phyloP scores from a whole-genome alignment of 2,888 invertebrate genomes.

The Perizoma affinitatum region DNA sequence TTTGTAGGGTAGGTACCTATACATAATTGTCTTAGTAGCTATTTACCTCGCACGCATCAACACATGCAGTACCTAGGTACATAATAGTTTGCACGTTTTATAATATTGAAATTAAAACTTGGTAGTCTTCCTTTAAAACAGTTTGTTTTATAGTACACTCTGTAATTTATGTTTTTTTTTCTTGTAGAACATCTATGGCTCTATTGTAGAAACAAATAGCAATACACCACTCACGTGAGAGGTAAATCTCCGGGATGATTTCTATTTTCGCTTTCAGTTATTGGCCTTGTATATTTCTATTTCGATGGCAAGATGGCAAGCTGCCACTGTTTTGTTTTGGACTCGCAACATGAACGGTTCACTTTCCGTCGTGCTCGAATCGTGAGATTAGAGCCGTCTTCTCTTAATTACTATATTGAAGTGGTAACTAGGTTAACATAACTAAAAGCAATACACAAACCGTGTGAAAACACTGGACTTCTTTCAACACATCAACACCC shows the following conservation, averaged over 20 bases:
- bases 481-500: conserved; percentile 65
- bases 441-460: conserved; percentile 64
- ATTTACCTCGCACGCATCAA: no score
- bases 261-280: conserved; percentile 71
- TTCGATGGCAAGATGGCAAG: conserved; percentile 66
- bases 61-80: no score
- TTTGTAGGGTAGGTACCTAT: no score
- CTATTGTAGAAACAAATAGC: conserved; percentile 11
- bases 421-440: conserved; percentile 82
- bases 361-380: conserved; percentile 48
- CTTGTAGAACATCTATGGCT: conserved; percentile 3
- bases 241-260: conserved; percentile 47
- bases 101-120: no score
- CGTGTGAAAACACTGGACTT: conserved; percentile 70
- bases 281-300: conserved; percentile 76
- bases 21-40: no score
- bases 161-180: background rate
- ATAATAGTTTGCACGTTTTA: no score
- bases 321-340: conserved; percentile 75
- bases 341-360: conserved; percentile 59
- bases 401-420: conserved; percentile 72
- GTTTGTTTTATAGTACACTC: no score
- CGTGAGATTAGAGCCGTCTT: conserved; percentile 57
- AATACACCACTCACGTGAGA: conserved; percentile 23
- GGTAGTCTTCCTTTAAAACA: no score